Evolutionary conservation across 1,140 invertebrate species (phyloP), one percentile per base, ranked within the genome.

Genomic region (Steinernema khuongi): DNA sequence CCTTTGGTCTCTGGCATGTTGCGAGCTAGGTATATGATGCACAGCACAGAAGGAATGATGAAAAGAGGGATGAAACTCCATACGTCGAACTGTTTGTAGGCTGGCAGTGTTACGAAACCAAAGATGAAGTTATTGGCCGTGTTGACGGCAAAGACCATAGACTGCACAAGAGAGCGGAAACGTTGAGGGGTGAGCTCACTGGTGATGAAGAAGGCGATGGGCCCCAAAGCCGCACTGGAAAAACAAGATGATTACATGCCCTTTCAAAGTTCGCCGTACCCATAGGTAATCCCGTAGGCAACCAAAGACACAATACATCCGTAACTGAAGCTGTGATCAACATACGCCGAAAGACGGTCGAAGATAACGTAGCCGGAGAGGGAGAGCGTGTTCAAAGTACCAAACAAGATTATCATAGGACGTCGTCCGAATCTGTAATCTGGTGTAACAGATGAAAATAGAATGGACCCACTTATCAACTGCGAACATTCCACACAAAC

Each of bases 191-290:
- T 82, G 11, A 81, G 33, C 36, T 81, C 81, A 19, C 43, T 68
- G n/a, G 80, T 83, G 11, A 81, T 83, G 79, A 82, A 81, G 60
- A 77, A 82, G 7, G 81, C 81, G 28, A 81, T 83, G 1, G 80
- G 80, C 0, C 81, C 81, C 1, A 81, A 68, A 7, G 81, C 81
- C 1, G 70, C 71, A 11, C 79, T 81, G 44, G 72, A 77, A 31
- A 31, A 26, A 30, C 17, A 18, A 1, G 41, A 1, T 33, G 26
- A 26, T 2, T 18, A 1, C 74, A 76, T 0, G 22, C 74, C 31
- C 30, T 79, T n/a, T 44, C 18, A n/a, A 31, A n/a, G 17, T 17
- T 22, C 29, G 28, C 41, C 71, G 31, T 67, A 79, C 79, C 79
- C 79, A 73, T 81, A 81, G 30, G 79, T 81, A 17, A 83, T 71